Conservation (phyloP, 2,888 invertebrate species). For the Hirtodrosophila trivittata region DNA sequence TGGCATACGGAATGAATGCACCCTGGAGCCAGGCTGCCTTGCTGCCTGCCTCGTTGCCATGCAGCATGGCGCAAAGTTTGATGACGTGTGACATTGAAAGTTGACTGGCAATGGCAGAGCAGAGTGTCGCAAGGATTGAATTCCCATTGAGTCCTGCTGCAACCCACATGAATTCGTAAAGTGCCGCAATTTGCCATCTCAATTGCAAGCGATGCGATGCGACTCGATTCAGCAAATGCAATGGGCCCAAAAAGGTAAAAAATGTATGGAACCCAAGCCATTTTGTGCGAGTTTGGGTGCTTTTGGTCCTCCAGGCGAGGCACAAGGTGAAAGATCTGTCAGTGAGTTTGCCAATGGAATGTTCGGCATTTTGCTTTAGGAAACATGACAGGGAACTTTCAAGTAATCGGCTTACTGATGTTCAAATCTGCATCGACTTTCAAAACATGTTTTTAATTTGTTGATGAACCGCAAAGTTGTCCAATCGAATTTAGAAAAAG, state of each 20-base stretch:
- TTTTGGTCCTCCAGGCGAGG: too few relatives aligned
- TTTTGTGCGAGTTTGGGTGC: too few relatives aligned
- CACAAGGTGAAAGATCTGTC: too few relatives aligned
- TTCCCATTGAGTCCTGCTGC: background rate
- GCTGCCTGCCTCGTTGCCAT: constrained; percentile 16
- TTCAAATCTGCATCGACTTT: too few relatives aligned
- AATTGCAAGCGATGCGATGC: constrained; percentile 37
- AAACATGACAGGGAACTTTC: too few relatives aligned
- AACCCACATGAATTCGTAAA: constrained; percentile 29
- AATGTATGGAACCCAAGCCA: background rate
- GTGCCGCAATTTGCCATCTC: constrained; percentile 62
- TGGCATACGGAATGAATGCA: constrained; percentile 13
- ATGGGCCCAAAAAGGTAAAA: background rate
- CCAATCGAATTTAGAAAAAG: too few relatives aligned
- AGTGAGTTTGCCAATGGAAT: too few relatives aligned
- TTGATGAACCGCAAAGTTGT: too few relatives aligned
- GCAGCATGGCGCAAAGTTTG: constrained; percentile 50
- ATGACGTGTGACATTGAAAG: constrained; percentile 77
- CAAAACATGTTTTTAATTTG: too few relatives aligned
- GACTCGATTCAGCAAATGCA: constrained; percentile 35
- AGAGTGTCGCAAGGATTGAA: background rate
- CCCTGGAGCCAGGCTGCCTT: constrained; percentile 7
- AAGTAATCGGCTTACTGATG: too few relatives aligned
- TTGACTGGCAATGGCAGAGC: constrained; percentile 45
- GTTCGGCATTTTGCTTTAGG: too few relatives aligned